Base-by-base conservation (phyloP, 2,888 invertebrate genomes). In the Mechanitis mazaeus region DNA sequence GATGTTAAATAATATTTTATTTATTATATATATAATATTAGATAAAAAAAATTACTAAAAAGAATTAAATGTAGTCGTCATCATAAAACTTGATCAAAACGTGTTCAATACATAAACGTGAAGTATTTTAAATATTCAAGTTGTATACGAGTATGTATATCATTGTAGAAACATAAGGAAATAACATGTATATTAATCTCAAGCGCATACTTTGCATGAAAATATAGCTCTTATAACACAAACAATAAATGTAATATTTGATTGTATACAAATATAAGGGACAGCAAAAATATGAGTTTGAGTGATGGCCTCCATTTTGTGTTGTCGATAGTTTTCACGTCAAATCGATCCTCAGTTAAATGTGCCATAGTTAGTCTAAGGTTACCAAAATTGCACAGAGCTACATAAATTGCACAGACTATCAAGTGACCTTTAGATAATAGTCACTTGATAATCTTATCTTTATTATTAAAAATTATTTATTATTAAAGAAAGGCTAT, bases 401-500 rank as follows among this genome's bases (percentile, higher is more conserved):
- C n/a, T n/a, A 2, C 50, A 20, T 20, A 20, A 20, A 20, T 20
- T 20, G 20, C 20, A 20, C 20, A 20, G 11, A 9, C 28, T 31
- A 31, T 31, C 50, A 9, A 2, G 9, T 31, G 50, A 50, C 50
- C 50, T 50, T 31, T 31, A 50, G 31, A 31, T 50, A 33, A 38
- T 11, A 11, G 12, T 35, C 20, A 20, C 20, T 35, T 4, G 54
- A 12, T 20, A 55, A 55, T 55, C 54, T 55, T 33, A 35, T 55
- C 54, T 33, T 12, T 55, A 35, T 20, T 20, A 35, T 12, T 35
- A 33, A 35, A 4, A 35, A 35, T 55, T 33, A n/a, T 59, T 64
- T 64, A 59, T 59, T 60, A 59, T 59, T 20, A 12, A 55, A 5
- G 54, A 33, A 35, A 45, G 42, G n/a, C 31, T n/a, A 56, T 58